Base-by-base conservation (phyloP, 92 coral and sea anemone species). In the Zoanthus sansibaricus region DNA sequence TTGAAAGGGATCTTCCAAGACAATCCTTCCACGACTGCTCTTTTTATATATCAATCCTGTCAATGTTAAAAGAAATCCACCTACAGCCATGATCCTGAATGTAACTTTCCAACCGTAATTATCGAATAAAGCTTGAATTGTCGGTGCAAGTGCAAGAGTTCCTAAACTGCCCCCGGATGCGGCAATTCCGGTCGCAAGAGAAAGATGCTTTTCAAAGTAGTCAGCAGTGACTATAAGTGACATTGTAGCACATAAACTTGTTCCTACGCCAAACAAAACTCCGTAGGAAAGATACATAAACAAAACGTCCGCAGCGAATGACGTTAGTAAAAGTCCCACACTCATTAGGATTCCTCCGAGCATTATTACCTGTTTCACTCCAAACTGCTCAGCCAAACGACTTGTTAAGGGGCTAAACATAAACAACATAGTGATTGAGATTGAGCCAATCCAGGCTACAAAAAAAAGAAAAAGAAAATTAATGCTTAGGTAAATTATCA, bases 401-500 rank as follows among this genome's bases (percentile, higher is more conserved):
- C 98, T 95, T 47, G 99, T 95, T 46, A 97, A 87, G 31, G 99
- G 99, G 37, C 99, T 93, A 86, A 95, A 95, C 86, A 97, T 93
- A 68, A 95, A 97, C 13, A 97, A 93, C 69, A 97, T 92, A 45
- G 93, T 94, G 72, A 97, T 77, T 7, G 98, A 92, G 15, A 97
- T 97, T 31, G 99, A 97, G 4, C 99, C 99, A 18, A 97, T 96
- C 99, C 99, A 97, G 7, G 99, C 99, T 97, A 94, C 9, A 64
- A 87, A 5, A 12, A 45, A 56, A 75, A 71, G 25, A 0, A 45
- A 67, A 62, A 9, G 30, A 0, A 9, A 49, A 11, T 11, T 49
- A 7, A 49, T 49, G 12, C 55, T 6, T 49, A 1, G 55, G 55
- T 37, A 37, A 37, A 37, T 37, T 1, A 37, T 37, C 42, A 37